Percentiles rank a stretch among this genome's conserved stretches.
Evolutionary conservation across 2,888 invertebrate species (phyloP).

Genomic region (Acleris holmiana): DNA sequence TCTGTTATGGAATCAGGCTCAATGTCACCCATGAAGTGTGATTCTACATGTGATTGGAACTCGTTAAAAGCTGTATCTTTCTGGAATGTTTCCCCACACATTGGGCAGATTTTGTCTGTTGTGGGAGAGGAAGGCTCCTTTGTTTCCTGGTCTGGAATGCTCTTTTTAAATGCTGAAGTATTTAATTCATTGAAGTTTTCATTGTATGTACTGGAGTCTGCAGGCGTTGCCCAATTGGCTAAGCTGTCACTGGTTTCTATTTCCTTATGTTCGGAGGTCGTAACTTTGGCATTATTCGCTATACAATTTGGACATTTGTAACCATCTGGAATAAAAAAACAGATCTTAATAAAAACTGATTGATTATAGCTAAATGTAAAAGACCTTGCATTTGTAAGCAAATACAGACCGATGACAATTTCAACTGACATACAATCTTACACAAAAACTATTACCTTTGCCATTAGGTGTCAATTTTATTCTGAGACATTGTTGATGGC

Average conservation of each 20-base stretch:
- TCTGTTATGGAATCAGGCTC: conserved; percentile 81
- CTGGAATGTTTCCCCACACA: conserved; percentile 88
- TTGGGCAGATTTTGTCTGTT: conserved; percentile 87
- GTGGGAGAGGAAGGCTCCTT: conserved; percentile 50
- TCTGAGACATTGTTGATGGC: no score
- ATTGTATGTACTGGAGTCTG: conserved; percentile 70
- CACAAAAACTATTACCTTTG: no score
- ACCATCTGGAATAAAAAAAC: conserved; percentile 64
- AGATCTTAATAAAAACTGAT: no score
- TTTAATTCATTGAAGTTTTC: conserved; percentile 66
- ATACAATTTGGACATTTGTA: conserved; percentile 72
- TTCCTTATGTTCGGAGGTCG: conserved; percentile 73
- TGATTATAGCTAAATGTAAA: no score
- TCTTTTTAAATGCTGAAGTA: conserved; percentile 62
- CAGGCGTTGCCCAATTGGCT: conserved; percentile 76
- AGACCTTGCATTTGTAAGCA: no score
- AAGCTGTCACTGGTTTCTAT: conserved; percentile 79
- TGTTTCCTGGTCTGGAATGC: conserved; percentile 49
- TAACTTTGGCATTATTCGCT: conserved; percentile 59
- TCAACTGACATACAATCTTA: no score
- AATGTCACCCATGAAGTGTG: conserved; percentile 87
- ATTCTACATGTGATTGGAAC: conserved; percentile 91
- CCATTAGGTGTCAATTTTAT: no score
- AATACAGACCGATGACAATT: no score
- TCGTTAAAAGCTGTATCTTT: conserved; percentile 84